phyloP scores from a whole-genome alignment of 2,888 invertebrate genomes.

The Rhopalosiphum nymphaeae region DNA sequence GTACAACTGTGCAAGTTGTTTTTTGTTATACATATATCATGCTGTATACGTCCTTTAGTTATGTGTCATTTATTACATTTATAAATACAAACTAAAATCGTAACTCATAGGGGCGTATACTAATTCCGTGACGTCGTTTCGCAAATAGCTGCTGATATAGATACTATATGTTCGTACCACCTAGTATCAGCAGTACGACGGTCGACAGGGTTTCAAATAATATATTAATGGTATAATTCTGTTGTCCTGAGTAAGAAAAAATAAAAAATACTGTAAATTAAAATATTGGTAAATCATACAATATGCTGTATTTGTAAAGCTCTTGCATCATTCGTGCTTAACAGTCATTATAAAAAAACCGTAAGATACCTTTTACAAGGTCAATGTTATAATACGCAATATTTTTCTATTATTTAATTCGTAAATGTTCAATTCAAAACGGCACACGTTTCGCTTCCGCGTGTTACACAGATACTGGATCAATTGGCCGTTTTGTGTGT shows the following conservation, averaged over 20 bases:
- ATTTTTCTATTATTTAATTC: not conserved
- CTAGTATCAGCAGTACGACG: conserved; percentile 21
- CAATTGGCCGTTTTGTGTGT: not conserved
- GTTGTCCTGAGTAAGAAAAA: not conserved
- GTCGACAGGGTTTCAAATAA: conserved; percentile 16
- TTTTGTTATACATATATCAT: not conserved
- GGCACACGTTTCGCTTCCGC: not conserved
- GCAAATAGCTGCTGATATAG: not conserved
- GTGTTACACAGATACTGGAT: not conserved
- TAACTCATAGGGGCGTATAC: conserved; percentile 34
- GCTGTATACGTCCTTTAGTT: not conserved
- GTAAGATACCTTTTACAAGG: conserved; percentile 12
- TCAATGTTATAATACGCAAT: not conserved
- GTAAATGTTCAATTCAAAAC: not conserved
- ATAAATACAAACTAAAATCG: conserved; percentile 31
- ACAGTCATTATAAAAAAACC: conserved; percentile 13
- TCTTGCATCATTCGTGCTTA: not conserved
- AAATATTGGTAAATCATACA: not conserved
- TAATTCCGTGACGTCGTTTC: conserved; percentile 37
- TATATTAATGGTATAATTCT: conserved; percentile 11
- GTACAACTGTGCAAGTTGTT: not conserved
- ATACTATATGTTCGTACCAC: conserved; percentile 33
- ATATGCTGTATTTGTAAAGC: not conserved
- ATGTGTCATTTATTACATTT: conserved; percentile 33
- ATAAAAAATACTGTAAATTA: not conserved